Evolutionary conservation across 2,797 vertebrate genomes (phyloP).

Genomic region (Parauchenoglanis ngamensis): DNA sequence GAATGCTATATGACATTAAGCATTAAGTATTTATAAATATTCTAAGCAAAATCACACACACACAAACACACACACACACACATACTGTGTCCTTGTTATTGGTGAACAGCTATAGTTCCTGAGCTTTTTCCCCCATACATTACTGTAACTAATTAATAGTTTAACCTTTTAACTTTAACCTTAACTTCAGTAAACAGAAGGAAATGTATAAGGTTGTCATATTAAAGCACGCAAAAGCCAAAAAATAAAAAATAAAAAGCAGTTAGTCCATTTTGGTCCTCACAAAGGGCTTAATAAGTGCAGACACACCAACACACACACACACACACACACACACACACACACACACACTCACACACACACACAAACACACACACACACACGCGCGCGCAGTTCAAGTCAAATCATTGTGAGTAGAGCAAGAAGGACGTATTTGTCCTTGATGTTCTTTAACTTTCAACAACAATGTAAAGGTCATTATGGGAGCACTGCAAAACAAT

Average conservation of each 20-base stretch:
- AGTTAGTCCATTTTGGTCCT: background rate
- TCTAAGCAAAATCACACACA: background rate
- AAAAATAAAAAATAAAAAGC: background rate
- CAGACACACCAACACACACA: too few relatives aligned
- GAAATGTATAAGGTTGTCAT: background rate
- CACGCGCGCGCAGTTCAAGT: constrained; percentile 17
- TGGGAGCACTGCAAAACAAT: constrained; percentile 55
- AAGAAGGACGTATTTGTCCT: constrained; percentile 38
- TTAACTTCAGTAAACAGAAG: background rate
- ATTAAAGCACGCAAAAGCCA: background rate
- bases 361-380: constrained; percentile 10
- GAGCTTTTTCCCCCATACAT: background rate
- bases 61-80: background rate
- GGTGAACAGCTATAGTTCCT: background rate
- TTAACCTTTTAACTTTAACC: background rate
- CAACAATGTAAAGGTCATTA: constrained; percentile 63
- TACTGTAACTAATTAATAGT: background rate
- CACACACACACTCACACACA: too few relatives aligned
- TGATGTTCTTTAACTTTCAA: constrained; percentile 45
- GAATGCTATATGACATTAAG: too few relatives aligned
- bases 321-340: too few relatives aligned
- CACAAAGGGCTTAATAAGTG: background rate
- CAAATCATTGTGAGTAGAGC: constrained; percentile 33
- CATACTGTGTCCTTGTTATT: background rate
- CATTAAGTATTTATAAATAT: background rate